Conservation (phyloP, 2,888 invertebrate genomes). For the Drosophila leonis region DNA sequence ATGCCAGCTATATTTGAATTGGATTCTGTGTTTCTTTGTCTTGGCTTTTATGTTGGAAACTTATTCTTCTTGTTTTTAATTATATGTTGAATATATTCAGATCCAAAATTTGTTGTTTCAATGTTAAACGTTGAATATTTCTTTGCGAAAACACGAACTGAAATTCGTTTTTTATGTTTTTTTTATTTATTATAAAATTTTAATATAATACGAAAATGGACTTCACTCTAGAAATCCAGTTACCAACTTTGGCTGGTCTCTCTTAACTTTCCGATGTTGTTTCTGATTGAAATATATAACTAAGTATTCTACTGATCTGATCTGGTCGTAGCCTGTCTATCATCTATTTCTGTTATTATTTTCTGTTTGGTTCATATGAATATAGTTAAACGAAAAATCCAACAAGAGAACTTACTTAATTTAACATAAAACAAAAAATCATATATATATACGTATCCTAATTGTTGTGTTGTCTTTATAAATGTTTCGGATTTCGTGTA, state of each 20-base stretch:
- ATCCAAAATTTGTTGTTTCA: constrained; percentile 35
- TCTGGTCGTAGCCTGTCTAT: constrained; percentile 10
- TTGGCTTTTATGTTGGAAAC: constrained; percentile 42
- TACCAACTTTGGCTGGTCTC: constrained; percentile 23
- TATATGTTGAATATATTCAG: constrained; percentile 30
- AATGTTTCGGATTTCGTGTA: constrained; percentile 85
- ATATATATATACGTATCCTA: constrained; percentile 69
- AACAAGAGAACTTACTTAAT: constrained; percentile 39
- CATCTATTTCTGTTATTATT: constrained; percentile 15
- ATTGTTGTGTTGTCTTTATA: constrained; percentile 85
- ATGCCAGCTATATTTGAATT: constrained; percentile 11
- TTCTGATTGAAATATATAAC: background rate
- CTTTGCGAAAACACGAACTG: constrained; percentile 29
- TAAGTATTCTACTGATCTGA: background rate
- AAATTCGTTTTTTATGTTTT: constrained; percentile 14
- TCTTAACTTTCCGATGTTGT: constrained; percentile 10
- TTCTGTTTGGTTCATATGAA: constrained; percentile 34
- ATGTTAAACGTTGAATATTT: constrained; percentile 49
- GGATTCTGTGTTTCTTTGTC: constrained; percentile 18
- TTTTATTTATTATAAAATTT: background rate
- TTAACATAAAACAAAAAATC: constrained; percentile 27
- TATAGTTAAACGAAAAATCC: constrained; percentile 36
- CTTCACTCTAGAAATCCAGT: constrained; percentile 42
- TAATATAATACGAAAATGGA: background rate
- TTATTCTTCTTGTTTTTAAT: constrained; percentile 20